Conservation (phyloP, 2,888 invertebrate genomes). For the Hydroisotoma schaefferi region DNA sequence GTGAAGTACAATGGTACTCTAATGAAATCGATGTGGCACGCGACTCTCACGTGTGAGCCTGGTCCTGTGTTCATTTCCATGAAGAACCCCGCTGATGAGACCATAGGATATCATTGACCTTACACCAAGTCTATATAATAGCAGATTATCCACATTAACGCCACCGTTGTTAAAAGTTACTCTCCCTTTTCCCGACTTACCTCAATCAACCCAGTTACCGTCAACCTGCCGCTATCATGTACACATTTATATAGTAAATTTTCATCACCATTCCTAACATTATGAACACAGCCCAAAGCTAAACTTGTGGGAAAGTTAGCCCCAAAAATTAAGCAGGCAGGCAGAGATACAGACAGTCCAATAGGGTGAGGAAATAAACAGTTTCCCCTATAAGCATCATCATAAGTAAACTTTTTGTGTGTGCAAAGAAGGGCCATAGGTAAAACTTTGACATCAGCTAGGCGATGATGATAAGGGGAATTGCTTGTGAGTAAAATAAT, state of each 20-base stretch:
- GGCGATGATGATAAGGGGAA: too few relatives aligned
- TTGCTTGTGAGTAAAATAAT: too few relatives aligned
- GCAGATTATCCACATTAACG: constrained; percentile 47
- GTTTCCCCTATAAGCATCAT: too few relatives aligned
- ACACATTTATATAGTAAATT: not conserved
- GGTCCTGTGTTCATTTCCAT: constrained; percentile 34
- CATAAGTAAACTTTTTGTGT: too few relatives aligned
- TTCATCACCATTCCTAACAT: not conserved
- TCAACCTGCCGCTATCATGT: constrained; percentile 17
- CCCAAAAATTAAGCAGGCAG: too few relatives aligned
- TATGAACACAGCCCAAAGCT: too few relatives aligned
- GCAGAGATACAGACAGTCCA: too few relatives aligned
- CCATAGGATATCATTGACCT: constrained; percentile 45
- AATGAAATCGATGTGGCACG: constrained; percentile 48
- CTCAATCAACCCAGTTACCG: constrained; percentile 1
- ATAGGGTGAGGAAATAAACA: too few relatives aligned
- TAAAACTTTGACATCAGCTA: too few relatives aligned
- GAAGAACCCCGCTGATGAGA: constrained; percentile 45
- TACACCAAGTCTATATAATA: constrained; percentile 24
- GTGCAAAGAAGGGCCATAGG: too few relatives aligned
- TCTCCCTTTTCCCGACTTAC: constrained; percentile 8
- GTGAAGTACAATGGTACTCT: constrained; percentile 40
- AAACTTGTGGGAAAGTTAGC: too few relatives aligned
- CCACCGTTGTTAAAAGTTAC: too few relatives aligned
- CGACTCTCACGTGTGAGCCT: constrained; percentile 46